Base-by-base conservation (phyloP, 2,797 vertebrate genomes). In the Decapterus maruadsi region DNA sequence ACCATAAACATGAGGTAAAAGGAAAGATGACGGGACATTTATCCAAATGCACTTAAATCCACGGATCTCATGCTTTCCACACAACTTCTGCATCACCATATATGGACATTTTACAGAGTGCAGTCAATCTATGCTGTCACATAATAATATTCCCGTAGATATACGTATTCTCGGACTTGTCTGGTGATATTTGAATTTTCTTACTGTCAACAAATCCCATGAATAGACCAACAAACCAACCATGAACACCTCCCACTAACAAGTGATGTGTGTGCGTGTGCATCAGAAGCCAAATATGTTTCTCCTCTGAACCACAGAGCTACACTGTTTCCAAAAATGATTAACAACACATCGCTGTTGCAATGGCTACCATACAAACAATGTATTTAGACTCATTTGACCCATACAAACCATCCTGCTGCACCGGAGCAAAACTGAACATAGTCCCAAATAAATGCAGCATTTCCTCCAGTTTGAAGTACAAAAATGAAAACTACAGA, bases 61-160 rank as follows among this genome's bases (percentile, higher is more conserved):
- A 34, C 12, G 29, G 22, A 66, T 1, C n/a, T 20, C 78, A 89
- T 89, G 83, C 83, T 90, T 72, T 79, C 17, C n/a, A 66, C 10
- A 54, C 8, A 58, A 68, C 59, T 11, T 42, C 69, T 83, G 63
- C 63, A 76, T 53, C 59, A 48, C 60, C 54, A 51, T 13, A 51
- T 19, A 20, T 1, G 12, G 16, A 50, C 11, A 11, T 45, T 60
- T 50, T 8, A 29, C 9, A 19, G n/a, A 7, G 63, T 20, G 7
- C 10, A n/a, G 8, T 38, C 5, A 1, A 59, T 36, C 51, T 53
- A 2, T 50, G 14, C 9, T 16, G 26, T 19, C n/a, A 5, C 1
- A 36, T 36, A 8, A 36, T 36, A 8, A 36, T 36, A 43, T 31
- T 42, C 42, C 51, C 12, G 14, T 8, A 19, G 58, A 55, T 2